Evolutionary conservation across 2,888 invertebrate species (phyloP), one percentile per base, ranked within the genome.

Genomic region (Epinotia brunnichana): DNA sequence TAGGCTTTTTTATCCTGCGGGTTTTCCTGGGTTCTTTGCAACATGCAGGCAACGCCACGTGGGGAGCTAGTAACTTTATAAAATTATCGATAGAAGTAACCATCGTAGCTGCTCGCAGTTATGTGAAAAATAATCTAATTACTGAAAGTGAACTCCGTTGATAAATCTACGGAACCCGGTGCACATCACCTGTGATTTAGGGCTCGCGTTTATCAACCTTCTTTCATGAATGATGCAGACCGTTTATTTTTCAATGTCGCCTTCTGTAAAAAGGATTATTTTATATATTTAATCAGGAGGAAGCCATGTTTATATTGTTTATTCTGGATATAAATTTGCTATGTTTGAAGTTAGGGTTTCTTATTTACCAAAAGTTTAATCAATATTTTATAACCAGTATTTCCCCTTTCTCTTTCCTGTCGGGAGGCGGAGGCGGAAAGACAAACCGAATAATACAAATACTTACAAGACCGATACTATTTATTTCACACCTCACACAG

Each of bases 111-210:
- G n/a, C 15, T 44, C 1, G 48, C 48, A 48, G 1, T n/a, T n/a
- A n/a, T 48, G 44, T 44, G 48, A 3, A 48, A 48, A 29, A n/a
- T 29, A 66, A 56, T 70, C 19, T 62, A 70, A 70, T 70, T 70
- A 70, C 44, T 63, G 11, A n/a, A 63, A 62, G 62, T 69, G 54
- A 62, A 56, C 48, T 35, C 21, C 17, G 24, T 19, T 57, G 44
- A 57, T 70, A 70, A 70, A 63, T 64, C 51, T 17, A n/a, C 60
- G 53, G 48, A 11, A n/a, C 51, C 59, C 17, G 59, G 63, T 57
- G 48, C 64, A 53, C 70, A 56, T 70, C 70, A 70, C 64, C 70
- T 70, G 70, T 70, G 70, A 70, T 70, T 66, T 70, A 70, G 59
- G 57, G 64, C 1, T 21, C 59, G 19, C 57, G 53, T 70, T 70